A percentile compares a stretch with the other conserved stretches of the same genome.
Conservation (phyloP, 2,113 vertebrate genomes). For the Carlito syrichta region DNA sequence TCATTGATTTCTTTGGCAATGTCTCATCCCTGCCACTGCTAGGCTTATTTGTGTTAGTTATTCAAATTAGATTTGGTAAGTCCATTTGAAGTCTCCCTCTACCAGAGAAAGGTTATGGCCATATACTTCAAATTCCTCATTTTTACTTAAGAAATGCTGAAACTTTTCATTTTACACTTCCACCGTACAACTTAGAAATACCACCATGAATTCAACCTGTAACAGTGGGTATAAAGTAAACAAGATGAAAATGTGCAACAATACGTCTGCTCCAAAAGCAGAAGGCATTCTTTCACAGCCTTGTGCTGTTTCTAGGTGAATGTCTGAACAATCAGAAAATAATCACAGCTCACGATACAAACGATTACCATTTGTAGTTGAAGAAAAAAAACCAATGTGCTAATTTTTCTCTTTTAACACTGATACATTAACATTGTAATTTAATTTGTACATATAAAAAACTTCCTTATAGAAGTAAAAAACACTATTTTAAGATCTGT, state of each 20-base stretch:
- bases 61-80: not conserved
- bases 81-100: not conserved
- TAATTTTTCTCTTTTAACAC: not conserved
- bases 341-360: not conserved
- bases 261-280: not conserved
- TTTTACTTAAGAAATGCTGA: not conserved
- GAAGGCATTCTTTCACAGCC: not conserved
- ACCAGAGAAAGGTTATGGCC: not conserved
- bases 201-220: not conserved
- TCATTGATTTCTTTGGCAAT: not conserved
- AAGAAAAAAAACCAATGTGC: conserved; percentile 1
- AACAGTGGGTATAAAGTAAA: not conserved
- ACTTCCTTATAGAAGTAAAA: not conserved
- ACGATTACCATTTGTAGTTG: not conserved
- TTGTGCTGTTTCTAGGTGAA: not conserved
- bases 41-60: not conserved
- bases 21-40: not conserved
- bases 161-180: not conserved
- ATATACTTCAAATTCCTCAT: not conserved
- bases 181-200: not conserved
- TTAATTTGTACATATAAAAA: not conserved
- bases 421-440: not conserved
- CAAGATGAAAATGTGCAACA: not conserved
- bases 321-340: not conserved
- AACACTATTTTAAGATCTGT: not conserved